Base-by-base conservation (phyloP, 2,113 vertebrate genomes). In the Zosterops borbonicus region DNA sequence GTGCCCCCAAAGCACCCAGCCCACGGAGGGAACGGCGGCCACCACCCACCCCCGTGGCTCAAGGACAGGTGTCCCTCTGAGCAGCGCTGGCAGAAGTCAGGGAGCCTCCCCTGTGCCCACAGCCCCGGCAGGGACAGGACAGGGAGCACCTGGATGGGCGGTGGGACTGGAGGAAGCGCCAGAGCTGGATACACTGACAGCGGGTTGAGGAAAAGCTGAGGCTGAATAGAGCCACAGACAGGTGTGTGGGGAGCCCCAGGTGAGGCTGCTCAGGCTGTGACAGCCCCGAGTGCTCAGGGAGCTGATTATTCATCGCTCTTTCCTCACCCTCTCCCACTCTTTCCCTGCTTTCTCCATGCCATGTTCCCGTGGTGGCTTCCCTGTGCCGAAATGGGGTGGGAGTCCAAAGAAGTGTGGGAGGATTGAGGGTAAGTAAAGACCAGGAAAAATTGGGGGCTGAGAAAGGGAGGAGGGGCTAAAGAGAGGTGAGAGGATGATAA, bases 151-250 rank as follows among this genome's bases (percentile, higher is more conserved):
- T 41, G 5, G 7, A 9, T 28, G 29, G 63, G 31, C 47, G 42
- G 41, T 2, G 20, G 37, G 50, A 9, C 22, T 27, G 27, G 4
- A n/a, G 13, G 14, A n/a, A 63, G 16, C 31, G 16, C 6, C 18
- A 9, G 12, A 11, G 4, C 10, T 2, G 14, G 4, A 37, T 12
- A 3, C 9, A 1, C 2, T 4, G 3, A 3, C 12, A 9, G 25
- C 0, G 0, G 47, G 33, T 3, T 0, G 6, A 62, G 15, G 12
- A 37, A 50, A 0, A 9, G 3, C 0, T 33, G 9, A 14, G 1
- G 12, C 27, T 81, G 90, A 81, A 22, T 3, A 7, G 74, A 56
- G 12, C 31, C 8, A 0, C 2, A 3, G 39, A 9, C 6, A 5
- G 50, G n/a, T 4, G 33, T 11, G 37, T 39, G 77, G 31, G 25